Evolutionary conservation across 2,113 vertebrate species (phyloP).

Genomic region (Sula dactylatra): DNA sequence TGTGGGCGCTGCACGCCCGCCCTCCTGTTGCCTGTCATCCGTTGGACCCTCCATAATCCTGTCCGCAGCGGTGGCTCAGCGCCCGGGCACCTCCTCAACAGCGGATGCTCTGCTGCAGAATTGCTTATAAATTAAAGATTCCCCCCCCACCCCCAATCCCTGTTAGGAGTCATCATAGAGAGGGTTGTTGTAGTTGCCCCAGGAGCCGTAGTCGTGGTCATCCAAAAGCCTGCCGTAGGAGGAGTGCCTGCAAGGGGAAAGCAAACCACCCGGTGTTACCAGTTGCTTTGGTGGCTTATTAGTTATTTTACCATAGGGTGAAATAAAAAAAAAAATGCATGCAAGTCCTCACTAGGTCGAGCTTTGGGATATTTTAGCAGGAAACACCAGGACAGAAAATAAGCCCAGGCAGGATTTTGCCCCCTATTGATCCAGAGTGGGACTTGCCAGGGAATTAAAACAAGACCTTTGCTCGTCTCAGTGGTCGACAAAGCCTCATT

Average conservation of each 20-base stretch:
- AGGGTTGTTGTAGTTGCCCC: slow-evolving; percentile 90
- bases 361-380: neutral
- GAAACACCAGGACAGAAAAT: neutral
- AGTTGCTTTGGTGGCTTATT: neutral
- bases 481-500: slow-evolving; percentile 24
- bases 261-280: rapidly evolving
- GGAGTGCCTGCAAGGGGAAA: slow-evolving; percentile 72
- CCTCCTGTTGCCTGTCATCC: neutral
- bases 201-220: slow-evolving; percentile 72
- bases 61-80: neutral
- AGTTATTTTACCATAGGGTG: neutral
- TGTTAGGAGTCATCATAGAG: slow-evolving; percentile 84
- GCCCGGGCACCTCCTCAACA: neutral
- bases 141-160: neutral
- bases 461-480: neutral
- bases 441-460: slow-evolving; percentile 11
- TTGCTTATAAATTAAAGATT: slow-evolving; percentile 69
- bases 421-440: neutral
- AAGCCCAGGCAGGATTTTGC: neutral
- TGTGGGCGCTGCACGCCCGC: neutral
- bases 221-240: slow-evolving; percentile 84
- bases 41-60: neutral
- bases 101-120: slow-evolving; percentile 62
- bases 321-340: neutral
- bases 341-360: neutral